phyloP scores from a whole-genome alignment of 2,113 vertebrate species.

The Candoia aspera region DNA sequence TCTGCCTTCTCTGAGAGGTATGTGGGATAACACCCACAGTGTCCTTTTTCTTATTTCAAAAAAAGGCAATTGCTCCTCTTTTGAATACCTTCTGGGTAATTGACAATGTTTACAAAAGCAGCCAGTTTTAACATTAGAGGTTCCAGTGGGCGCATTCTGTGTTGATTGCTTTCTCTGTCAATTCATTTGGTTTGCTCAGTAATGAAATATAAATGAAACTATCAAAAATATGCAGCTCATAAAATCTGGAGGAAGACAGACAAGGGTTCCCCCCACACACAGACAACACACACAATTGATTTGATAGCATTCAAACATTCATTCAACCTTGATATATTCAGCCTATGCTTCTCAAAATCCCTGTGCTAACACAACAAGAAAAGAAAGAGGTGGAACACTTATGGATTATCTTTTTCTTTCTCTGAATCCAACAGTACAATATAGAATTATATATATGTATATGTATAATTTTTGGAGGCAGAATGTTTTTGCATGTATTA shows the following conservation, averaged over 20 bases:
- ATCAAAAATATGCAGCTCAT: constrained; percentile 60
- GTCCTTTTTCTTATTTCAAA: constrained; percentile 43
- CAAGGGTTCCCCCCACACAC: constrained; percentile 32
- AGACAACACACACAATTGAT: constrained; percentile 3
- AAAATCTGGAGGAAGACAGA: constrained; percentile 59
- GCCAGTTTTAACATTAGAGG: constrained; percentile 52
- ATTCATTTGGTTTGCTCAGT: constrained; percentile 60
- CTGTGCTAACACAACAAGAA: not conserved
- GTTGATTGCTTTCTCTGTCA: constrained; percentile 65
- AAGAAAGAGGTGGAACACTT: not conserved
- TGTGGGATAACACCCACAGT: not conserved
- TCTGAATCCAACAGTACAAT: not conserved
- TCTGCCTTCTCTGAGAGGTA: constrained; percentile 31
- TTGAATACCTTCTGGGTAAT: constrained; percentile 60
- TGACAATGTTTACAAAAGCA: constrained; percentile 58
- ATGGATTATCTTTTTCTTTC: not conserved
- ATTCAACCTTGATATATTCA: constrained; percentile 1
- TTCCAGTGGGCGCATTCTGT: constrained; percentile 55
- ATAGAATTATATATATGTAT: too few relatives aligned
- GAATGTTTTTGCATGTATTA: not conserved
- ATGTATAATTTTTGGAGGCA: rapidly evolving
- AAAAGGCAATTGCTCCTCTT: constrained; percentile 41
- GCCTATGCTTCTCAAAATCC: not conserved
- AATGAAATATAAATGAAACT: constrained; percentile 65
- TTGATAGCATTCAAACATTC: constrained; percentile 11